phyloP scores from a whole-genome alignment of 2,888 invertebrate genomes.

The Chrysolina haemoptera region DNA sequence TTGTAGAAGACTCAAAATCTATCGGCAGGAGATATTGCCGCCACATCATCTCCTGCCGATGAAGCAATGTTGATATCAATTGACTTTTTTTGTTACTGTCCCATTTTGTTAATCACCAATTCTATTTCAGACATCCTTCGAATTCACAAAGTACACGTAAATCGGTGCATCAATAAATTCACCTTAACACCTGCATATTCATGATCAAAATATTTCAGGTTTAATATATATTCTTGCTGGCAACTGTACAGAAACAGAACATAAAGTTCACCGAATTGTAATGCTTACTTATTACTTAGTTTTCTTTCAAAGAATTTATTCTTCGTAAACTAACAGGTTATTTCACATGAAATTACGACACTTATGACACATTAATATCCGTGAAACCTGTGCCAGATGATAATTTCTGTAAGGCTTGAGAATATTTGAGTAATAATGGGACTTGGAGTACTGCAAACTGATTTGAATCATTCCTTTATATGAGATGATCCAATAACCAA shows the following conservation, averaged over 20 bases:
- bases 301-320: not conserved
- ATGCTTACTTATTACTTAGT: not conserved
- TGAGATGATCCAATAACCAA: too few relatives aligned
- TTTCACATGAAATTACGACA: not conserved
- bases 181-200: too few relatives aligned
- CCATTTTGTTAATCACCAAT: too few relatives aligned
- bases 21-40: too few relatives aligned
- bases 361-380: not conserved
- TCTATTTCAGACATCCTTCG: too few relatives aligned
- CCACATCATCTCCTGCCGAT: too few relatives aligned
- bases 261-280: not conserved
- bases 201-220: not conserved
- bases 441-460: not conserved
- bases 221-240: not conserved
- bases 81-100: too few relatives aligned
- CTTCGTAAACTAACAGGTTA: not conserved
- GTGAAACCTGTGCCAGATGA: not conserved
- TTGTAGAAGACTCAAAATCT: too few relatives aligned
- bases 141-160: not conserved
- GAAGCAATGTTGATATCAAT: too few relatives aligned
- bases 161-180: not conserved
- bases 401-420: not conserved
- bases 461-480: not conserved
- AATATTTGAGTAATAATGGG: not conserved
- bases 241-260: not conserved